Conservation (phyloP, 2,113 vertebrate species). For the Bothrops jararaca region DNA sequence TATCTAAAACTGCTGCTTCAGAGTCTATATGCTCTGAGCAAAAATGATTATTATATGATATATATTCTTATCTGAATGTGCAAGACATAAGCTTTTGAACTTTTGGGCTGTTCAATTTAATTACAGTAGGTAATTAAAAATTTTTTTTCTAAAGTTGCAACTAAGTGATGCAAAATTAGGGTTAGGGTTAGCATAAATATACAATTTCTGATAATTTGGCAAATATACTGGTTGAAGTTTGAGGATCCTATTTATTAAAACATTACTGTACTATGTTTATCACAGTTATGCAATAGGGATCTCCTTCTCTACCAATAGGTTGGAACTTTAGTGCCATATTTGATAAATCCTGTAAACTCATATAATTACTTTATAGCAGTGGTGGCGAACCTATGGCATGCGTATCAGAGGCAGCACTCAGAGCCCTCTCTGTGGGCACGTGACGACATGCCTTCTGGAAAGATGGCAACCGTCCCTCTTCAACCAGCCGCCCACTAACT, state of each 20-base stretch:
- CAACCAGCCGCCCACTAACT: too few species aligned
- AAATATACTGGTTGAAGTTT: neutral
- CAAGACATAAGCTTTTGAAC: neutral
- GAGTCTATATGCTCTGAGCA: neutral
- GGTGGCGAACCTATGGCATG: too few species aligned
- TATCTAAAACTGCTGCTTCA: neutral
- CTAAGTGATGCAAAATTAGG: conserved; percentile 33
- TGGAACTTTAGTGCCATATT: neutral
- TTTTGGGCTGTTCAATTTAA: conserved; percentile 55
- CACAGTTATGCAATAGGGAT: neutral
- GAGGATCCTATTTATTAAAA: conserved; percentile 50
- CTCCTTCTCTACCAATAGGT: neutral
- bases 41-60: neutral
- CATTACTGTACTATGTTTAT: conserved; percentile 25
- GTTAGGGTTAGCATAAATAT: too few species aligned
- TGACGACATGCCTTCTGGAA: too few species aligned
- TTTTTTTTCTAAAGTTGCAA: conserved; percentile 54
- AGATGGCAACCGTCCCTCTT: too few species aligned
- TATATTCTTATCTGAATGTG: neutral
- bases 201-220: neutral
- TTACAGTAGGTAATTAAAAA: conserved; percentile 45
- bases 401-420: too few species aligned
- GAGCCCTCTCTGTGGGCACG: too few species aligned
- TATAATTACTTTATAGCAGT: neutral
- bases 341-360: conserved; percentile 14